Conservation (phyloP, 2,888 invertebrate genomes). For the Philereme transversata region DNA sequence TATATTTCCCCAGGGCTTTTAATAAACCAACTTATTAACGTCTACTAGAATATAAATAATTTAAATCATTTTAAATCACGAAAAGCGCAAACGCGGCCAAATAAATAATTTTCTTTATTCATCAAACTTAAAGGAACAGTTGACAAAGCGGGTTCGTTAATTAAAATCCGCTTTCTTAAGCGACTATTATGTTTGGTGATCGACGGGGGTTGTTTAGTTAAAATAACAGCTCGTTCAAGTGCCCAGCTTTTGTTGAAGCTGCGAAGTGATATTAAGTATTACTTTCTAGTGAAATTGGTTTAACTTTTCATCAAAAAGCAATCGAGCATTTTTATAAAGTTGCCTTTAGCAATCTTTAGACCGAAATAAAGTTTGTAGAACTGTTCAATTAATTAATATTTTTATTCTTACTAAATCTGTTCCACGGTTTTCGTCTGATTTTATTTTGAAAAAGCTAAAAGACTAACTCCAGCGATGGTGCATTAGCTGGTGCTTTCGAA, state of each 20-base stretch:
- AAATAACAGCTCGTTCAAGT: conserved; percentile 21
- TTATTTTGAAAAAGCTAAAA: conserved; percentile 30
- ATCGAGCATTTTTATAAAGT: neutral
- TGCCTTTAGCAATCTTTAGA: too few species aligned
- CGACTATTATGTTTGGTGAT: conserved; percentile 61
- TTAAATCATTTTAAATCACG: conserved; percentile 67
- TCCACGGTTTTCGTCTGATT: neutral
- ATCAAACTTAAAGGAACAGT: conserved; percentile 81
- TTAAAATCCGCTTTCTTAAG: conserved; percentile 72
- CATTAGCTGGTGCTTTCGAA: conserved; percentile 59
- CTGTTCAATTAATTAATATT: neutral
- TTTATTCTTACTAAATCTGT: neutral
- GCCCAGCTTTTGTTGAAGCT: conserved; percentile 17
- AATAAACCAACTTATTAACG: conserved; percentile 17
- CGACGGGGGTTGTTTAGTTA: conserved; percentile 33
- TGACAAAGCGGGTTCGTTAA: conserved; percentile 78
- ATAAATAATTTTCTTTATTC: conserved; percentile 83
- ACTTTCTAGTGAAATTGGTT: neutral
- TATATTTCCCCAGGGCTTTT: conserved; percentile 59
- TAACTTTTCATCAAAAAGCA: neutral
- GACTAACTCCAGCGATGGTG: conserved; percentile 51
- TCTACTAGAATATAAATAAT: conserved; percentile 25
- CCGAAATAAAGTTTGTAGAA: too few species aligned
- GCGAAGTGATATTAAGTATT: conserved; percentile 8
- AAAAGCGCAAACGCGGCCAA: conserved; percentile 74